A percentile compares a stretch with the other conserved stretches of the same genome.
phyloP scores from a whole-genome alignment of 2,113 vertebrate species.

The Eolophus roseicapilla region DNA sequence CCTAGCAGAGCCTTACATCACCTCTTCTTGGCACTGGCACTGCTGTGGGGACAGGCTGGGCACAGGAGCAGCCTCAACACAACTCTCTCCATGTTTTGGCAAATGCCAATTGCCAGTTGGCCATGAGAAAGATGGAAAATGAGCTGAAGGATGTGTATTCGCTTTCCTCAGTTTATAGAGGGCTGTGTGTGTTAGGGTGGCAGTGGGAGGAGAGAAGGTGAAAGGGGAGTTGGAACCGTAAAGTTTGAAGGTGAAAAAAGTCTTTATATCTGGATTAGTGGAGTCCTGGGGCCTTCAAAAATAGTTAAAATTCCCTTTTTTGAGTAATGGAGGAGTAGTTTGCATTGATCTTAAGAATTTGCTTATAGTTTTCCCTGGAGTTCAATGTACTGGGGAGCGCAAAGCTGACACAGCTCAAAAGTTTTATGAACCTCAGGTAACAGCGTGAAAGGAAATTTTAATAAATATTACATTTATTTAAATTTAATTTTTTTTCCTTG shows the following conservation, averaged over 20 bases:
- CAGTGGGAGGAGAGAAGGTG: background rate
- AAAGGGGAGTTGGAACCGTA: constrained; percentile 9
- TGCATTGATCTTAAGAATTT: constrained; percentile 68
- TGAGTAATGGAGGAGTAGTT: constrained; percentile 67
- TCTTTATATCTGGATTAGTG: constrained; percentile 48
- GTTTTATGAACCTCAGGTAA: constrained; percentile 71
- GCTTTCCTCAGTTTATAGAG: background rate
- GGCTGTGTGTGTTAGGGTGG: background rate
- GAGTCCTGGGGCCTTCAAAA: constrained; percentile 58
- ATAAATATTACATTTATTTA: constrained; percentile 75
- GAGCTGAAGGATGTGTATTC: background rate
- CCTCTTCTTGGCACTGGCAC: background rate
- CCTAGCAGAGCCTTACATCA: background rate
- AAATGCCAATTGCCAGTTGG: background rate
- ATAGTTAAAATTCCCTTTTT: constrained; percentile 60
- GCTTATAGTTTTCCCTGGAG: constrained; percentile 60
- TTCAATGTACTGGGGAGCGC: constrained; percentile 58
- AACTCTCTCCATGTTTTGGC: background rate
- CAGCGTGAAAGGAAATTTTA: constrained; percentile 71
- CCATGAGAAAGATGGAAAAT: background rate
- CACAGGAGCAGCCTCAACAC: background rate
- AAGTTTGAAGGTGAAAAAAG: constrained; percentile 54
- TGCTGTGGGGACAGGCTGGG: background rate
- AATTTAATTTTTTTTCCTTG: constrained; percentile 71
- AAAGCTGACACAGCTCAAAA: constrained; percentile 68